Percentiles rank a stretch among this genome's conserved stretches.
Evolutionary conservation across 2,797 vertebrate genomes (phyloP).

Genomic region (Smutsia gigantea): DNA sequence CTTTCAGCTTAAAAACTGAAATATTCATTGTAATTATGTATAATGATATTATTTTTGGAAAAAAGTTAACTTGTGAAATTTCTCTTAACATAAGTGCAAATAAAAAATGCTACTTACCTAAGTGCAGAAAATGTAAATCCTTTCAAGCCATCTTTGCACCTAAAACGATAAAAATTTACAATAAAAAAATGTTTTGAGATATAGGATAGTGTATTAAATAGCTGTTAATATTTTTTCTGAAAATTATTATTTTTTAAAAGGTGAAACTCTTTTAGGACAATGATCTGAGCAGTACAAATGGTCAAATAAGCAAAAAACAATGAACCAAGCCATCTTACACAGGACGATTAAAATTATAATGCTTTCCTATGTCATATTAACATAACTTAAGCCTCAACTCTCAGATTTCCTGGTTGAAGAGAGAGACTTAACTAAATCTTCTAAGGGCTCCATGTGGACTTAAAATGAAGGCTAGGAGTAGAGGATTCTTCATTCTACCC

Average conservation of each 20-base stretch:
- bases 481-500: not conserved
- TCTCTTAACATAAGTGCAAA: slow-evolving; percentile 28
- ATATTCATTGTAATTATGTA: not conserved
- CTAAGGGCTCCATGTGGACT: not conserved
- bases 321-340: not conserved
- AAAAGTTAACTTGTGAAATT: not conserved
- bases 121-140: slow-evolving; percentile 98
- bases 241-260: not conserved
- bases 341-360: not conserved
- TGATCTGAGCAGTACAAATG: not conserved
- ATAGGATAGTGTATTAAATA: slow-evolving; percentile 31
- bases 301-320: not conserved
- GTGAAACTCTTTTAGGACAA: not conserved
- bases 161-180: slow-evolving; percentile 84
- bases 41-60: not conserved
- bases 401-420: slow-evolving; percentile 1
- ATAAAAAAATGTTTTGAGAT: slow-evolving; percentile 41
- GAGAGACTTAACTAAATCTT: slow-evolving; percentile 9
- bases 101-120: slow-evolving; percentile 91
- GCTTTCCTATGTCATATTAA: not conserved
- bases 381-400: not conserved
- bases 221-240: not conserved
- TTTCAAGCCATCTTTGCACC: slow-evolving; percentile 97
- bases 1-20: slow-evolving; percentile 37
- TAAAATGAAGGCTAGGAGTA: not conserved